phyloP scores from a whole-genome alignment of 2,113 vertebrate species.

The Corythornis vintsioides region DNA sequence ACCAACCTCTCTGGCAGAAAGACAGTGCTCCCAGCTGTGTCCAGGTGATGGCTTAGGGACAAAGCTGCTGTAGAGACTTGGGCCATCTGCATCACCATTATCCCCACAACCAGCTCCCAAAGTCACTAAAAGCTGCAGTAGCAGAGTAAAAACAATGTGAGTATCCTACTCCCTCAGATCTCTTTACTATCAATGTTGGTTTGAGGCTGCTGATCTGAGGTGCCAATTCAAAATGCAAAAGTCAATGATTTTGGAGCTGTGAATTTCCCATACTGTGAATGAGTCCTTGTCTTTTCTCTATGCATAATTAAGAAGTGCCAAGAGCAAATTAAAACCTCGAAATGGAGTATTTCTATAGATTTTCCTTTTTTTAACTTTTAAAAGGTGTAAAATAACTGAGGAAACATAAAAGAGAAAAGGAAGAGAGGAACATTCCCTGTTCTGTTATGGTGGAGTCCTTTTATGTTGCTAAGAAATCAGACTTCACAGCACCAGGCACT shows the following conservation, averaged over 20 bases:
- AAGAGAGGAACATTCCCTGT: background rate
- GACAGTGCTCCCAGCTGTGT: background rate
- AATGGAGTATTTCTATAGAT: background rate
- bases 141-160: background rate
- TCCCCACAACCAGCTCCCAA: background rate
- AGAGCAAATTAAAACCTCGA: background rate
- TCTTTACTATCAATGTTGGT: rapidly evolving
- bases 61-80: background rate
- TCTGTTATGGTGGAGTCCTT: background rate
- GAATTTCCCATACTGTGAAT: background rate
- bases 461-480: background rate
- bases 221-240: background rate
- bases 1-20: background rate
- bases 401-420: background rate
- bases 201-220: background rate
- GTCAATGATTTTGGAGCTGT: background rate
- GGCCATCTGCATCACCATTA: background rate
- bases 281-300: background rate
- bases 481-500: background rate
- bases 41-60: no score
- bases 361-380: background rate
- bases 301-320: background rate
- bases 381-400: background rate
- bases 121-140: background rate
- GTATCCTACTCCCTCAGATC: background rate